Conservation (phyloP, 1,140 invertebrate species). For the Agrypnia vestita region DNA sequence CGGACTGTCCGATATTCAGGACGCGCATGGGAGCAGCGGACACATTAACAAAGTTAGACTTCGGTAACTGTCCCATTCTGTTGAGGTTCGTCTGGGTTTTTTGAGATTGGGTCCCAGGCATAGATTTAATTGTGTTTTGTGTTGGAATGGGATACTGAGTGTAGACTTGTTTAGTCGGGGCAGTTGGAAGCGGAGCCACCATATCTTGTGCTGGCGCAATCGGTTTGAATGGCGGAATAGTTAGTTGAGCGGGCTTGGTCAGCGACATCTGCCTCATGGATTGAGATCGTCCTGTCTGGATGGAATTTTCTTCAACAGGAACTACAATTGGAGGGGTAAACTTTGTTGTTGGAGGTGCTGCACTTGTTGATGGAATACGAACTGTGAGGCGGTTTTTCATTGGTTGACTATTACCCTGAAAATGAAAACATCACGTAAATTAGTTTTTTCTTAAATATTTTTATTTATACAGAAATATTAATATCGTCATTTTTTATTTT, state of each 20-base stretch:
- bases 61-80: conserved; percentile 56
- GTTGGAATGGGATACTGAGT: conserved; percentile 67
- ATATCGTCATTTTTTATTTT: too few relatives aligned
- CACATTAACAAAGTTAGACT: conserved; percentile 52
- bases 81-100: conserved; percentile 64
- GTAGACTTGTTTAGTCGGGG: conserved; percentile 65
- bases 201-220: conserved; percentile 77
- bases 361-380: conserved; percentile 58
- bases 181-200: conserved; percentile 67
- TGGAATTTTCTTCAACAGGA: conserved; percentile 24
- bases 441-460: too few relatives aligned
- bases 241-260: conserved; percentile 72
- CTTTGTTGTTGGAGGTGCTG: background rate
- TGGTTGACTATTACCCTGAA: conserved; percentile 43
- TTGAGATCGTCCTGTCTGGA: conserved; percentile 41
- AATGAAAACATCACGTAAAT: conserved; percentile 37
- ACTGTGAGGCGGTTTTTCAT: conserved; percentile 58
- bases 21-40: conserved; percentile 51
- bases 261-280: conserved; percentile 67
- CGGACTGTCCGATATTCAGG: conserved; percentile 39
- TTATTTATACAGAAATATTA: too few relatives aligned
- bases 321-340: background rate
- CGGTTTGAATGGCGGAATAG: conserved; percentile 84
- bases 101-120: conserved; percentile 65
- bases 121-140: conserved; percentile 64